Conservation (phyloP, 2,113 vertebrate genomes). For the Canis aureus region DNA sequence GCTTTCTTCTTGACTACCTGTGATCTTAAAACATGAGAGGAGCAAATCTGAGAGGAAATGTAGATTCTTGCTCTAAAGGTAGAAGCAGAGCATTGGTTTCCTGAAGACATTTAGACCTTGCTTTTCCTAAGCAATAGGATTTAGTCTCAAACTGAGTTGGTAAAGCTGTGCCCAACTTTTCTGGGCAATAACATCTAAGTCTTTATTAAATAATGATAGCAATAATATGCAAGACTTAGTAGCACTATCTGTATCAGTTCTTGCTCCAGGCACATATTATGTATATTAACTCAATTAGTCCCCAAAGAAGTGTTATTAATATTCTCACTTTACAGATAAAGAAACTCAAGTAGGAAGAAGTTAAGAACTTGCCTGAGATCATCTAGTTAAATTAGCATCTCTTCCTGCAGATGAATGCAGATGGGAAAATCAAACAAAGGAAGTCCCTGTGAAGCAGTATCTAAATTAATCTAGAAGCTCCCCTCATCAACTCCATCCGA, state of each 20-base stretch:
- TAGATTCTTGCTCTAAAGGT: neutral
- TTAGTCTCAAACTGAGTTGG: neutral
- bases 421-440: neutral
- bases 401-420: neutral
- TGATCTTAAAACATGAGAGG: neutral
- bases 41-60: neutral
- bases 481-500: too few species aligned
- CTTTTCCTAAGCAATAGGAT: neutral
- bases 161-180: neutral
- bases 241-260: neutral
- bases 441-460: neutral
- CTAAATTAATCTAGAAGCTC: neutral
- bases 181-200: neutral
- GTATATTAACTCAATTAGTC: neutral
- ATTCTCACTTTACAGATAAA: neutral
- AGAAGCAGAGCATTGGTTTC: neutral
- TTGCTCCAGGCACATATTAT: neutral
- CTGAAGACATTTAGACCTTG: neutral
- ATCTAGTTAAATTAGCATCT: neutral
- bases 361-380: neutral
- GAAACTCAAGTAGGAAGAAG: neutral
- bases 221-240: neutral
- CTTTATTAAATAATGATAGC: constrained; percentile 3
- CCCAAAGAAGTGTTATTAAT: neutral
- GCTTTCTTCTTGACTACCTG: neutral